Base-by-base conservation (phyloP, 1,140 invertebrate species). In the Drosophila repletoides region DNA sequence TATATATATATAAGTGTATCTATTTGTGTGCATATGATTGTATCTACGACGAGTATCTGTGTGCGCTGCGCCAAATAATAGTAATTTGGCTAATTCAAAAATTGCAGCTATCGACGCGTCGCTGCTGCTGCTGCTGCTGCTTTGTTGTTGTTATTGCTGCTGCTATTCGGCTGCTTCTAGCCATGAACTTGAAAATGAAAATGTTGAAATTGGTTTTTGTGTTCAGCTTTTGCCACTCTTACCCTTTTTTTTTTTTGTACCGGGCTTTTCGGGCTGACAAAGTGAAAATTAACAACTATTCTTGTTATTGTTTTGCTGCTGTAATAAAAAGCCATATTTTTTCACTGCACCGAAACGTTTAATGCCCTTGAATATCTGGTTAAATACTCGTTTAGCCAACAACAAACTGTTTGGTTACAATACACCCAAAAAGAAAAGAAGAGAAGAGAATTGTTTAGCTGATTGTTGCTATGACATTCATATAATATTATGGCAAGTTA, bases 31-130 rank as follows among this genome's bases (percentile, higher is more conserved):
- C 33, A 0, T 15, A 1, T 51, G 28, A 43, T 24, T 46, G 38
- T 60, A 31, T 52, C 21, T 60, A n/a, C n/a, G n/a, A n/a, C n/a
- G n/a, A n/a, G n/a, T n/a, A n/a, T n/a, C 3, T 46, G 55, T 59
- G 43, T 51, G 53, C 53, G 63, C 43, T 84, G 79, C 74, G 75
- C 74, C 74, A 84, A 84, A 84, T 84, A 84, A 86, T 86, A 84
- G 79, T 83, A 84, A 83, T 83, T 83, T 83, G 74, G 77, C 77
- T 83, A 83, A 83, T 84, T 84, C 77, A 74, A 65, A 83, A 83
- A 83, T 83, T 83, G 79, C 79, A 68, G 79, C 69, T 65, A 61
- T 83, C 64, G 51, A 64, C 59, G 59, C 49, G 76, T 36, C 71
- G 48, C 43, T 52, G 33, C 63, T 72, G 46, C 58, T 63, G 40